Base-by-base conservation (phyloP, 2,797 vertebrate genomes). In the Echiichthys vipera region DNA sequence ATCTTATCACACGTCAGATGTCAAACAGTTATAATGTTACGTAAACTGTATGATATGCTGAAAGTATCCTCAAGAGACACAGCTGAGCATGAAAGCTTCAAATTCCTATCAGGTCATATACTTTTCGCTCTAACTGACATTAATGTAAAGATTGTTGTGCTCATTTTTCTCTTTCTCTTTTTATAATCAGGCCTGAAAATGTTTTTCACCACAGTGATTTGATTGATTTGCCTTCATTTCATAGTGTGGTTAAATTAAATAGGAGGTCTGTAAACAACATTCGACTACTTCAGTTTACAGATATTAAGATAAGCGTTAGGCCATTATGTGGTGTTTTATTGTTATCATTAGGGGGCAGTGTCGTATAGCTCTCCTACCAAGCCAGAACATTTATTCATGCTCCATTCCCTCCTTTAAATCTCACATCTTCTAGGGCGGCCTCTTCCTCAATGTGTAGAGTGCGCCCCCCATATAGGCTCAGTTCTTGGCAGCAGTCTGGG, bases 271-370 rank as follows among this genome's bases (percentile, higher is more conserved):
- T 63, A 49, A 65, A 46, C 71, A 54, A 3, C 27, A 32, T 59
- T 4, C 12, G 24, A 30, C 42, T 15, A 12, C 10, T 40, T 39
- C 10, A 7, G 24, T 62, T 58, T 22, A 18, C 18, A 63, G 34
- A 14, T 73, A 27, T 65, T 3, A 4, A 5, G 39, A 56, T 47
- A 0, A 40, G 37, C 17, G 39, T 5, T n/a, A 25, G 6, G 29
- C 18, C 42, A 3, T 11, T 27, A 5, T 79, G 81, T 45, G 29
- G 29, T 67, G 22, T 55, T 55, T 27, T 14, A 18, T 27, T 67
- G 10, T 46, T 24, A 4, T 47, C 91, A 72, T 22, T 32, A 81
- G 93, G 65, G 82, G 89, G 91, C 91, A 91, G 75, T 83, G 75
- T 91, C 89, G 90, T 57, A 81, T 29, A 32, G 54, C 39, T 27